Conservation (phyloP, 2,113 vertebrate genomes). For the Phalacrocorax pelagicus region DNA sequence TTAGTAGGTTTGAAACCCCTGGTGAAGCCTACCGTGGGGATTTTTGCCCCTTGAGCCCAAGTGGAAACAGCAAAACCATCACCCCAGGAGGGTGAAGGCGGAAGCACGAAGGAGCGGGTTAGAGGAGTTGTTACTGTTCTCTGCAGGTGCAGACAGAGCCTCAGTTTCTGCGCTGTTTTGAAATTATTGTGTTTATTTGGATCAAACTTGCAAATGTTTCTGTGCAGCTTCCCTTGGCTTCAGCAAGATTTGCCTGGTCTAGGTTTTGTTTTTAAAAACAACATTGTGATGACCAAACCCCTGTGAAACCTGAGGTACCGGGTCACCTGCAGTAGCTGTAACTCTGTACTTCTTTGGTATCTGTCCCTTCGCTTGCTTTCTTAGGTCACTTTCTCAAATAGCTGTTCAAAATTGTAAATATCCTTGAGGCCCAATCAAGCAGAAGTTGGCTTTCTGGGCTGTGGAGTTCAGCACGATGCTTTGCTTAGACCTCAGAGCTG, state of each 20-base stretch:
- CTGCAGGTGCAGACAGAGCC: background rate
- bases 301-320: background rate
- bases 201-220: background rate
- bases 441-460: background rate
- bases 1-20: background rate
- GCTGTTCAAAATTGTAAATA: slow-evolving; percentile 32
- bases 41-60: background rate
- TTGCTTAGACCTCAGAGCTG: no score
- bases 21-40: accelerated
- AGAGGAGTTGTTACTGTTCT: background rate
- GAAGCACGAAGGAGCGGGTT: background rate
- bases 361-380: background rate
- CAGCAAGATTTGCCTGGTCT: background rate
- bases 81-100: no score
- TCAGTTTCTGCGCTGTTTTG: accelerated
- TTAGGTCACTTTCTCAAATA: background rate
- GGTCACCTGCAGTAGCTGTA: background rate
- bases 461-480: background rate
- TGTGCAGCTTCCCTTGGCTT: background rate
- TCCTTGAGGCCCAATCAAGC: background rate
- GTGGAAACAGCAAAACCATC: no score
- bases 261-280: background rate
- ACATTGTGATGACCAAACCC: accelerated
- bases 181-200: accelerated
- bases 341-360: background rate